Evolutionary conservation across 2,888 invertebrate genomes (phyloP).

Genomic region (Cetonia aurata): DNA sequence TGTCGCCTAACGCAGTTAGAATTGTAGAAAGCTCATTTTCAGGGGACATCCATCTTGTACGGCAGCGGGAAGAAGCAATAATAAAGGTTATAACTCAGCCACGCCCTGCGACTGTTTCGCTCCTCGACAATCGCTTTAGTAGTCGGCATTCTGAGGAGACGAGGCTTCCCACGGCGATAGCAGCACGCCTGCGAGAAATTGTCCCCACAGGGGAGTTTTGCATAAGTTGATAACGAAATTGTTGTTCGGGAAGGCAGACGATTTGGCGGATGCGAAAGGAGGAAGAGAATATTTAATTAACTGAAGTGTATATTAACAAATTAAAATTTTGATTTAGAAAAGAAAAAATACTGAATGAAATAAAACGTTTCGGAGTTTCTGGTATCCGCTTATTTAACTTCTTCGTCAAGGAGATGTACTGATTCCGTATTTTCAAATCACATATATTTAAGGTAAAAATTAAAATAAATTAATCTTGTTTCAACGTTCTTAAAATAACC

Average conservation of each 20-base stretch:
- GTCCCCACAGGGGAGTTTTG: conserved; percentile 10
- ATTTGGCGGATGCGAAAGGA: background rate
- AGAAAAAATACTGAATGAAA: no score
- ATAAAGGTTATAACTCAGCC: conserved; percentile 64
- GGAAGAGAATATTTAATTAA: no score
- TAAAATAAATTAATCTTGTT: no score
- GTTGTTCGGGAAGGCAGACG: conserved; percentile 8
- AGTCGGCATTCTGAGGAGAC: background rate
- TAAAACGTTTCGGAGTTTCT: no score
- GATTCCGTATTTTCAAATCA: no score
- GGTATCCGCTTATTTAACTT: no score
- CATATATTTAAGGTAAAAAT: no score
- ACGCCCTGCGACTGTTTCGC: conserved; percentile 22
- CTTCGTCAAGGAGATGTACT: no score
- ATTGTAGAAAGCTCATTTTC: conserved; percentile 62
- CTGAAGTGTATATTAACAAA: no score
- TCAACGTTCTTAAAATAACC: no score
- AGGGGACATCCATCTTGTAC: conserved; percentile 64
- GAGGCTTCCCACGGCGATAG: conserved; percentile 12
- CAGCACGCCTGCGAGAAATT: conserved; percentile 30
- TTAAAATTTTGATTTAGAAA: no score
- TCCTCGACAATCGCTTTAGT: background rate
- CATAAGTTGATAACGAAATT: conserved; percentile 26
- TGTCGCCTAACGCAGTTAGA: conserved; percentile 40
- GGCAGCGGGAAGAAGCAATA: conserved; percentile 64